A percentile compares a stretch with the other conserved stretches of the same genome.
These are phyloP conservation scores for Rhogogaster chlorosoma DNA, from an alignment of 2,888 invertebrate species.

Conservation along the genomic window DNA sequence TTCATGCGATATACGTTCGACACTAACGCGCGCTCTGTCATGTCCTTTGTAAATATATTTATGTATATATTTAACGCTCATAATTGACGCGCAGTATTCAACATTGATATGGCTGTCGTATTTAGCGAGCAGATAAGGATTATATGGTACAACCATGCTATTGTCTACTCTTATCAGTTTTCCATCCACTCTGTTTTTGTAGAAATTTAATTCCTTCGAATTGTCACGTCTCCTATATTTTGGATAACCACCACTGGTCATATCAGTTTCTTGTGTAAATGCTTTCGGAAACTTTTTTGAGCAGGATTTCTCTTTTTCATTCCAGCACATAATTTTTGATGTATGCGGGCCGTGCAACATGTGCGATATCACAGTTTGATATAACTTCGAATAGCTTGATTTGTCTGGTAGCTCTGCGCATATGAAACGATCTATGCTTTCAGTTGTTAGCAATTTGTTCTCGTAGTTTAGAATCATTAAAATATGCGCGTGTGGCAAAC, in stretches of 20 bases:
- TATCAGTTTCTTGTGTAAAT: constrained; percentile 54
- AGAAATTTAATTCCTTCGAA: neutral
- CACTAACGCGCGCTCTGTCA: constrained; percentile 55
- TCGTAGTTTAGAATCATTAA: constrained; percentile 45
- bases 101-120: constrained; percentile 60
- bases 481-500: constrained; percentile 50
- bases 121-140: constrained; percentile 57
- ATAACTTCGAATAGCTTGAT: constrained; percentile 51
- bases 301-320: constrained; percentile 53
- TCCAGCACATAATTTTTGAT: neutral
- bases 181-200: neutral
- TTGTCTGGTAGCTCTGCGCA: constrained; percentile 37
- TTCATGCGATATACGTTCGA: too few species aligned
- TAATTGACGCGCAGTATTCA: constrained; percentile 58
- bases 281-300: constrained; percentile 60
- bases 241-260: constrained; percentile 57
- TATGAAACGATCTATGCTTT: constrained; percentile 54
- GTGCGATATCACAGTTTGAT: constrained; percentile 55
- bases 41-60: constrained; percentile 60
- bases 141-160: constrained; percentile 64
- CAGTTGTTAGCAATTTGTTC: constrained; percentile 41
- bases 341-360: constrained; percentile 59
- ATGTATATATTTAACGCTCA: constrained; percentile 60
- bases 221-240: constrained; percentile 54
- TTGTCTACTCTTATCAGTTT: constrained; percentile 60